A percentile compares a stretch with the other conserved stretches of the same genome.
Evolutionary conservation across 2,113 vertebrate species (phyloP).

Genomic region (Ascaphus truei): DNA sequence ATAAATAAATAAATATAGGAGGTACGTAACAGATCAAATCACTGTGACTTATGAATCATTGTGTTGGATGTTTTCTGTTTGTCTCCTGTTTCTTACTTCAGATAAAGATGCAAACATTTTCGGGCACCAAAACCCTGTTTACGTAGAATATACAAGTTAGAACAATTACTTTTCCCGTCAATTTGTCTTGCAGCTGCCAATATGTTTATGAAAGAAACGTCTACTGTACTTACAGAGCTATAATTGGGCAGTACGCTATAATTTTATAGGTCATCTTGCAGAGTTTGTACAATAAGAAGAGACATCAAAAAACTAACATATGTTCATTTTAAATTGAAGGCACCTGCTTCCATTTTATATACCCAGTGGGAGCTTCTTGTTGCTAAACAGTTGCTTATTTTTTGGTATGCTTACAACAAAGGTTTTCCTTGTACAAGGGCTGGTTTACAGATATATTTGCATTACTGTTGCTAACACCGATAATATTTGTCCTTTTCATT

Average conservation of each 20-base stretch:
- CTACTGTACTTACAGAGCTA: not conserved
- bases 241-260: not conserved
- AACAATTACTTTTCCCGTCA: not conserved
- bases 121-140: not conserved
- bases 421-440: too few species aligned
- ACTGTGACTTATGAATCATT: too few species aligned
- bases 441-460: too few species aligned
- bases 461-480: too few species aligned
- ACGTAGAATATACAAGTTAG: not conserved
- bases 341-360: not conserved
- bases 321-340: not conserved
- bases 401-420: too few species aligned
- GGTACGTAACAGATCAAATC: too few species aligned
- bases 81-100: not conserved
- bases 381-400: not conserved
- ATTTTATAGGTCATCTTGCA: not conserved
- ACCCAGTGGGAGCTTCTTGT: not conserved
- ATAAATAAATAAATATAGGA: too few species aligned
- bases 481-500: too few species aligned
- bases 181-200: not conserved
- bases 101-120: not conserved
- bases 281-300: not conserved
- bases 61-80: not conserved
- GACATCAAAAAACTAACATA: not conserved
- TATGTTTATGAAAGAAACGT: not conserved